Base-by-base conservation (phyloP, 2,888 invertebrate genomes). In the Agrochola macilenta region DNA sequence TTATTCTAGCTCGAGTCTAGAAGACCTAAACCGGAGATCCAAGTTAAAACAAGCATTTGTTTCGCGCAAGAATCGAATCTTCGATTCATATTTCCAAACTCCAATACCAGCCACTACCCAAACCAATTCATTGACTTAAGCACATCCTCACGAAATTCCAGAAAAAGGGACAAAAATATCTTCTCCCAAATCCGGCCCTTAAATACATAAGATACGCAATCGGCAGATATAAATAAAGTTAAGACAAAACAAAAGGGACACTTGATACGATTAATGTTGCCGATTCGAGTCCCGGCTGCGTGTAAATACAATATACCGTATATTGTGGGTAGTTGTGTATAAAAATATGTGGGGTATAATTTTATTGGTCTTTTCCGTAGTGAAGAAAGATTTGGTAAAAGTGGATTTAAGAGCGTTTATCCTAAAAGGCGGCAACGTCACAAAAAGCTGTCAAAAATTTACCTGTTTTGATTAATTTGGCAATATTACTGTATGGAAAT, bases 201-300 rank as follows among this genome's bases (percentile, higher is more conserved):
- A 78, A 80, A 70, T 82, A 87, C 80, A 84, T 89, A 89, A 88
- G 85, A 92, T 79, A 87, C 89, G 84, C 89, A 84, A 91, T 91
- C 89, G 89, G 66, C 65, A 86, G 87, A 91, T 93, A 93, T 94
- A 94, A 94, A 94, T 94, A 94, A 92, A 90, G 87, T 90, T 90
- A 90, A 92, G 93, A 93, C 93, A 93, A 95, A 92, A 94, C 94
- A 94, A 94, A 93, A 91, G 93, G 89, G 87, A 85, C 86, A 78
- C 84, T 86, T 88, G 91, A 90, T 91, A 90, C 90, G 92, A 93
- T 94, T 94, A 93, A 94, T 92, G 93, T 92, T 81, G 72, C 86
- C 79, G 86, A 74, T 86, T 87, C 88, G 79, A 89, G 46, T 79
- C 88, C 71, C 75, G 88, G 71, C 80, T 78, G 86, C 64, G 86